phyloP scores from a whole-genome alignment of 2,888 invertebrate species.

The Mayetiola destructor region DNA sequence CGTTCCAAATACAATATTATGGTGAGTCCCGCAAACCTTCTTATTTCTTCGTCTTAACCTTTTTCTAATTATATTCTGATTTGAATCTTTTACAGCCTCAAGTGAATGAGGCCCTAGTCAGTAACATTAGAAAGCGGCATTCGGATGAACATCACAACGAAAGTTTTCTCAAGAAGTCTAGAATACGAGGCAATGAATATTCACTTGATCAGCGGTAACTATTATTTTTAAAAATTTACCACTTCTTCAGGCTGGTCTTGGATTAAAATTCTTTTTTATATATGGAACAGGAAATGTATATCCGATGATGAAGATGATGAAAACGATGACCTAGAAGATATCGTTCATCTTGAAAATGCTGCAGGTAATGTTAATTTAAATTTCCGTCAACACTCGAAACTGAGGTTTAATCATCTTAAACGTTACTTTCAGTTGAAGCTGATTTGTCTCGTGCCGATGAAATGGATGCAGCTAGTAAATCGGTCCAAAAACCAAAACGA shows the following conservation, averaged over 20 bases:
- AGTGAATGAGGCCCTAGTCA: conserved; percentile 18
- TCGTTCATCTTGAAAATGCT: background rate
- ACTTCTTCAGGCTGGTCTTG: too few species aligned
- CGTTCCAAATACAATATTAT: conserved; percentile 20
- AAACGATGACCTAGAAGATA: background rate
- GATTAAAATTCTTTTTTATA: too few species aligned
- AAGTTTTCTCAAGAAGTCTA: background rate
- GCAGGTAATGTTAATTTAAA: too few species aligned
- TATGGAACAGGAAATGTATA: background rate
- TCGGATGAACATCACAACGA: conserved; percentile 17
- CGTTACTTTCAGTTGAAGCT: too few species aligned
- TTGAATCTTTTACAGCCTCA: conserved; percentile 14
- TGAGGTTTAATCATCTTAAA: too few species aligned
- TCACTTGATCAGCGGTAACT: background rate
- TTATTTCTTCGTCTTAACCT: background rate
- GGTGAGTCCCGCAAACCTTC: conserved; percentile 14
- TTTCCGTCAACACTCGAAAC: too few species aligned
- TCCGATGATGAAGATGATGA: conserved; percentile 4
- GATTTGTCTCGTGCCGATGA: background rate
- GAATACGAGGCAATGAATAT: background rate
- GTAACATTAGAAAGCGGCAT: conserved; percentile 19
- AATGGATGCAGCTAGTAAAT: background rate
- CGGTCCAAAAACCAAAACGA: conserved; percentile 1
- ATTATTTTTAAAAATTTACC: too few species aligned
- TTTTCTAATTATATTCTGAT: conserved; percentile 1